Percentiles rank a stretch among this genome's conserved stretches.
phyloP scores from a whole-genome alignment of 2,888 invertebrate genomes.

The Drosophila villosipedis region DNA sequence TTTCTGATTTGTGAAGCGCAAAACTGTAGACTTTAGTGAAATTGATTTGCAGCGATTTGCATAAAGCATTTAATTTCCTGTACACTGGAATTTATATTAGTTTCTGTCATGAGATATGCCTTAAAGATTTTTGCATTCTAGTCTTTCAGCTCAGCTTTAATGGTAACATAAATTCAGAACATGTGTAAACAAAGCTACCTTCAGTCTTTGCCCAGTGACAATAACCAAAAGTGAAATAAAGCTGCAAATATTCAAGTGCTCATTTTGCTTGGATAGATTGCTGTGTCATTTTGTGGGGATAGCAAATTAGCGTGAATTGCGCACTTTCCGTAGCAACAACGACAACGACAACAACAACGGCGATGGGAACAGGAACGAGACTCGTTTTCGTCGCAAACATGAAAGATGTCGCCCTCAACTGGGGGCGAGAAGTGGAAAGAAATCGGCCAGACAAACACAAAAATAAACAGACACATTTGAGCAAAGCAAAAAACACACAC shows the following conservation, averaged over 20 bases:
- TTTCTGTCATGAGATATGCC: neutral
- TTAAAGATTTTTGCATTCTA: neutral
- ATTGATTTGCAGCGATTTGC: neutral
- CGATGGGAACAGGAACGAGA: neutral
- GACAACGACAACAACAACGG: neutral
- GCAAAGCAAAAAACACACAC: constrained; percentile 17
- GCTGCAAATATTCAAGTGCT: constrained; percentile 37
- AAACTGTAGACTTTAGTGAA: neutral
- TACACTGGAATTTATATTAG: neutral
- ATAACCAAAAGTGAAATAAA: constrained; percentile 33
- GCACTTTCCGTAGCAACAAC: constrained; percentile 54
- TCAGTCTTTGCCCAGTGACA: constrained; percentile 8
- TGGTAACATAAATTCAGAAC: constrained; percentile 14
- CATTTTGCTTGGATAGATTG: constrained; percentile 33
- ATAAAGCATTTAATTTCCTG: neutral
- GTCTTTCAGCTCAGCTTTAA: neutral
- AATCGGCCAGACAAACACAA: constrained; percentile 50
- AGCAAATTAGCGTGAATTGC: constrained; percentile 74
- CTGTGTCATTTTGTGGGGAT: constrained; percentile 66
- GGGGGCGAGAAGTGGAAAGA: constrained; percentile 13
- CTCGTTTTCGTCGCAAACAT: neutral
- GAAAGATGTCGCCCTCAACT: neutral
- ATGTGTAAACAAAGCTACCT: constrained; percentile 25
- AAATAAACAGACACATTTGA: constrained; percentile 9
- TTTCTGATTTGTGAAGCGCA: neutral